Evolutionary conservation across 2,113 vertebrate species (phyloP).

Genomic region (Neoarius graeffei): DNA sequence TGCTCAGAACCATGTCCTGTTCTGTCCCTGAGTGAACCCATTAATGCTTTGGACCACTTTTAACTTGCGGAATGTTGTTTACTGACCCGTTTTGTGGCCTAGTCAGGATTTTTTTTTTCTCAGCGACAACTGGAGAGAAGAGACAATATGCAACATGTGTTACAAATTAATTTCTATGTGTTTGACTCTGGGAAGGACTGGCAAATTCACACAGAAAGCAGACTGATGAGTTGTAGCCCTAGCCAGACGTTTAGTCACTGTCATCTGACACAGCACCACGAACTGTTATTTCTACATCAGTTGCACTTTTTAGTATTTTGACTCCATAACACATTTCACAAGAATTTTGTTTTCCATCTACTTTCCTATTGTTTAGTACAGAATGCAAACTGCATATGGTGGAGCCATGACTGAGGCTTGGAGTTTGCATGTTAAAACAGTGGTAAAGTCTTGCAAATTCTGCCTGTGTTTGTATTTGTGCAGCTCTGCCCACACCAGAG

Average conservation of each 20-base stretch:
- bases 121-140: neutral
- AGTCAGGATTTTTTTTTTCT: constrained; percentile 29
- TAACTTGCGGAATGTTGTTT: constrained; percentile 14
- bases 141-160: constrained; percentile 20
- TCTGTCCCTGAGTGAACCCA: neutral
- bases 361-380: neutral
- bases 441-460: constrained; percentile 41
- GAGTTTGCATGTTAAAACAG: constrained; percentile 53
- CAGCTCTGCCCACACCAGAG: neutral
- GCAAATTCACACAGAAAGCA: constrained; percentile 17
- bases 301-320: neutral
- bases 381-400: neutral
- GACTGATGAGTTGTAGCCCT: constrained; percentile 2
- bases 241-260: constrained; percentile 40
- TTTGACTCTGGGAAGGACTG: constrained; percentile 27
- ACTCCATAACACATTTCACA: neutral
- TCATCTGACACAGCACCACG: constrained; percentile 6
- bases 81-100: constrained; percentile 14
- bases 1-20: neutral
- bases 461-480: neutral
- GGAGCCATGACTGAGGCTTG: constrained; percentile 25
- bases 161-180: constrained; percentile 9
- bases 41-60: constrained; percentile 1
- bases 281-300: neutral
- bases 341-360: neutral